These are phyloP conservation scores for Eupelmus urozonus DNA, from an alignment of 2,888 invertebrate species.

Conservation along the genomic window DNA sequence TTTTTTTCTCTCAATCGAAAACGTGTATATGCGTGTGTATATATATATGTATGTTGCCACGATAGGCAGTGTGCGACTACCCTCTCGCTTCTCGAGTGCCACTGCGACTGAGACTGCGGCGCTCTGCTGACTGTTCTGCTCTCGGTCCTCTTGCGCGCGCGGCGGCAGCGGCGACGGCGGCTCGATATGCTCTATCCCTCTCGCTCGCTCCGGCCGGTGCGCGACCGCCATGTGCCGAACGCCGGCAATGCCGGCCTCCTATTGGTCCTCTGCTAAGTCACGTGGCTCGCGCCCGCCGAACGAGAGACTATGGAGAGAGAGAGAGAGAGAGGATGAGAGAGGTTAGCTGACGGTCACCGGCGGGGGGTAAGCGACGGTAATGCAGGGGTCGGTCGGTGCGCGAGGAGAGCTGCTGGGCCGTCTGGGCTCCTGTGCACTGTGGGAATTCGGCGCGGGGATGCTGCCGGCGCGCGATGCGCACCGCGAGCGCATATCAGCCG, in stretches of 20 bases:
- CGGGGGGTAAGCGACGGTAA: too few relatives aligned
- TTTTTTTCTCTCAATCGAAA: neutral
- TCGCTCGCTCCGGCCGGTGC: constrained; percentile 63
- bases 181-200: constrained; percentile 52
- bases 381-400: neutral
- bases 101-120: constrained; percentile 75
- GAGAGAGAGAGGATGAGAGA: neutral
- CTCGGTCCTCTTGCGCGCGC: constrained; percentile 43
- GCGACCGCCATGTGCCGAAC: constrained; percentile 73
- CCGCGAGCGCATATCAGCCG: neutral
- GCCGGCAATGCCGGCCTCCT: constrained; percentile 68
- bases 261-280: constrained; percentile 70
- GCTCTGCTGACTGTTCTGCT: constrained; percentile 73
- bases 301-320: neutral
- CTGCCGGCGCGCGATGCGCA: neutral
- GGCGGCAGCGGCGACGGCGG: constrained; percentile 61
- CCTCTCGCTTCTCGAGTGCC: constrained; percentile 74
- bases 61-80: constrained; percentile 75
- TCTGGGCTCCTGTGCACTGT: constrained; percentile 40
- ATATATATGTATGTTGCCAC: too few relatives aligned
- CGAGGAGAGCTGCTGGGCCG: neutral
- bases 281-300: constrained; percentile 64
- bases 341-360: too few relatives aligned
- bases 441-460: constrained; percentile 42
- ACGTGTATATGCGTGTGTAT: constrained; percentile 1